Percentiles rank a stretch among this genome's conserved stretches.
Evolutionary conservation across 2,888 invertebrate genomes (phyloP).

Genomic region (Horisme vitalbata): DNA sequence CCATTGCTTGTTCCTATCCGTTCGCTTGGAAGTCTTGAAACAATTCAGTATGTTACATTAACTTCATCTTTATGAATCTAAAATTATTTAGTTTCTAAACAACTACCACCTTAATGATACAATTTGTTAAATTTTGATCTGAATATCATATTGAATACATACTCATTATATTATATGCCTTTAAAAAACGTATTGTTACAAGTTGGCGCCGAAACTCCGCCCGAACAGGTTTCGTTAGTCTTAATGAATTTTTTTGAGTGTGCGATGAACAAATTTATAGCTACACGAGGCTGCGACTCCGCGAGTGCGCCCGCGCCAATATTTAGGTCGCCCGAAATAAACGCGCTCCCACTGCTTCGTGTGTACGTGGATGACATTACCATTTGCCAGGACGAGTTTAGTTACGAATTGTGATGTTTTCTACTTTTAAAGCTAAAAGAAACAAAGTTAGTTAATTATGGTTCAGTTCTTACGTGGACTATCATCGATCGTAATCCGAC

Average conservation of each 20-base stretch:
- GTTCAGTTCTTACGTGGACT: no score
- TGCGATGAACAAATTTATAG: constrained; percentile 48
- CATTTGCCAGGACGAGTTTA: constrained; percentile 6
- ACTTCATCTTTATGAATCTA: constrained; percentile 5
- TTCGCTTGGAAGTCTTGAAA: constrained; percentile 23
- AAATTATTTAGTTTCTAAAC: no score
- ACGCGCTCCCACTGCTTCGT: constrained; percentile 54
- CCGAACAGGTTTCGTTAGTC: constrained; percentile 24
- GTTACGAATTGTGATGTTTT: not conserved
- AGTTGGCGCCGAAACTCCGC: constrained; percentile 25
- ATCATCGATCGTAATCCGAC: no score
- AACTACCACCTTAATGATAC: no score
- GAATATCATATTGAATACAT: no score
- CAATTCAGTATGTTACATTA: constrained; percentile 7
- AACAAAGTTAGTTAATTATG: not conserved
- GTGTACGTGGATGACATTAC: constrained; percentile 30
- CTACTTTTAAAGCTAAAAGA: not conserved
- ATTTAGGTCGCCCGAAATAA: constrained; percentile 81
- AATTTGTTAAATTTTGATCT: no score
- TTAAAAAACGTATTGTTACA: constrained; percentile 20
- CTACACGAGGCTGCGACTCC: constrained; percentile 35
- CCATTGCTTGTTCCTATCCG: constrained; percentile 47
- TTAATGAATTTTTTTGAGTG: constrained; percentile 27
- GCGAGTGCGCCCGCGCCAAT: constrained; percentile 57
- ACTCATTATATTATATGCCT: no score